Evolutionary conservation across 64 coral and sea anemone genomes (phyloP).

Genomic region (Hydrozoanthus tunicans): DNA sequence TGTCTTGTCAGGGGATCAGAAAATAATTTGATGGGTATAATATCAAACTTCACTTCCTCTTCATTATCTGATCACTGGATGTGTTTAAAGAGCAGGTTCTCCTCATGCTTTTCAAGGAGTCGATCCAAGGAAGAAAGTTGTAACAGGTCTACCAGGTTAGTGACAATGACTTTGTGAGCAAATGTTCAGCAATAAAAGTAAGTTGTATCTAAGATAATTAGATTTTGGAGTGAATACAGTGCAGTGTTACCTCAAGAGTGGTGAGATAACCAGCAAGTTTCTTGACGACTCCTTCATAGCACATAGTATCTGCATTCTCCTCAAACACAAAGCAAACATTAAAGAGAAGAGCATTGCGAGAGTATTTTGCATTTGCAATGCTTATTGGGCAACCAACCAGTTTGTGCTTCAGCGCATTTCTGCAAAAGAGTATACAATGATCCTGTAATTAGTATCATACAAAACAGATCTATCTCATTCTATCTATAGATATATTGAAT

Average conservation of each 20-base stretch:
- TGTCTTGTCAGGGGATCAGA: too few relatives aligned
- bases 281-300: conserved; percentile 92
- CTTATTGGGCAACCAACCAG: conserved; percentile 95
- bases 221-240: background rate
- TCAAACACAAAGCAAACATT: conserved; percentile 97
- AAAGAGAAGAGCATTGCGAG: conserved; percentile 96
- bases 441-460: background rate
- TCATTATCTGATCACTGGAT: too few relatives aligned
- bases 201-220: too few relatives aligned
- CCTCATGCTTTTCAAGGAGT: too few relatives aligned
- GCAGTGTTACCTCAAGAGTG: conserved; percentile 80
- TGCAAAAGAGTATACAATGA: conserved; percentile 25
- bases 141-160: too few relatives aligned
- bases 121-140: too few relatives aligned
- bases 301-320: conserved; percentile 71
- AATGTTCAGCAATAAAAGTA: too few relatives aligned
- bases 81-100: too few relatives aligned
- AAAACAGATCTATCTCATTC: background rate
- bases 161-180: too few relatives aligned
- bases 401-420: conserved; percentile 92
- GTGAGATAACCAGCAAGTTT: conserved; percentile 94
- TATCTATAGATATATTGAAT: too few relatives aligned
- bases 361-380: conserved; percentile 99
- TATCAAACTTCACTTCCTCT: too few relatives aligned
- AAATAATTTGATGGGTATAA: too few relatives aligned